These are phyloP conservation scores for Morone saxatilis DNA, from an alignment of 2,113 vertebrate species.

Conservation along the genomic window DNA sequence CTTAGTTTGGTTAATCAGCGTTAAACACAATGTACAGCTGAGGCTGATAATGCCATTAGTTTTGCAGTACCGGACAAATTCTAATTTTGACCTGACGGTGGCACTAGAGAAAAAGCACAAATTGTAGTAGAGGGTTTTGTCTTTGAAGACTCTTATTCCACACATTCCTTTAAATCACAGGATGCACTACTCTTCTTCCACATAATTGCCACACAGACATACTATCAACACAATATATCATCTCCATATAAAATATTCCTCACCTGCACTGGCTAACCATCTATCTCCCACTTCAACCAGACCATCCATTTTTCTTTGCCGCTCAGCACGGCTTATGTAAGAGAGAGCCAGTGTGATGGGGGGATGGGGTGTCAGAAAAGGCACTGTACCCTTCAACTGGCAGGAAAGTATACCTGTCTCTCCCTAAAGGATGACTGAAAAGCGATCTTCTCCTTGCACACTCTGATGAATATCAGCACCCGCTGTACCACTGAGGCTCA, in stretches of 20 bases:
- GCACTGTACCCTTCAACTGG: constrained; percentile 54
- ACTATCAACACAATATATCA: constrained; percentile 32
- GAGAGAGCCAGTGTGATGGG: constrained; percentile 37
- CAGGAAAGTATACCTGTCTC: constrained; percentile 46
- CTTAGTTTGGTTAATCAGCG: not conserved
- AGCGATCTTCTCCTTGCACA: constrained; percentile 47
- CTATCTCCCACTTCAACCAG: constrained; percentile 26
- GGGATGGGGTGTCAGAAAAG: constrained; percentile 42
- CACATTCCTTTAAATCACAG: constrained; percentile 22
- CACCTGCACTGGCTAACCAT: constrained; percentile 17
- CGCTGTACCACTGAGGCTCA: constrained; percentile 31
- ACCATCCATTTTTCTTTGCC: constrained; percentile 41
- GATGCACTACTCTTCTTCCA: not conserved
- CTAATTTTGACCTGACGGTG: not conserved
- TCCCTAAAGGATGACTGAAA: constrained; percentile 52
- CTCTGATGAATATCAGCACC: constrained; percentile 46
- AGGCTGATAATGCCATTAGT: too few species aligned
- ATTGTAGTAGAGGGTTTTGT: not conserved
- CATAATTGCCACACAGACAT: constrained; percentile 2
- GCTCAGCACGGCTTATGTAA: constrained; percentile 50
- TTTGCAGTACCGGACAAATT: not conserved
- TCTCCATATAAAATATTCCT: constrained; percentile 18
- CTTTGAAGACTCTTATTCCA: not conserved
- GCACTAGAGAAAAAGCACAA: not conserved
- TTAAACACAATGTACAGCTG: not conserved